Conservation (phyloP, 2,888 invertebrate genomes). For the Druceiella hillmani region DNA sequence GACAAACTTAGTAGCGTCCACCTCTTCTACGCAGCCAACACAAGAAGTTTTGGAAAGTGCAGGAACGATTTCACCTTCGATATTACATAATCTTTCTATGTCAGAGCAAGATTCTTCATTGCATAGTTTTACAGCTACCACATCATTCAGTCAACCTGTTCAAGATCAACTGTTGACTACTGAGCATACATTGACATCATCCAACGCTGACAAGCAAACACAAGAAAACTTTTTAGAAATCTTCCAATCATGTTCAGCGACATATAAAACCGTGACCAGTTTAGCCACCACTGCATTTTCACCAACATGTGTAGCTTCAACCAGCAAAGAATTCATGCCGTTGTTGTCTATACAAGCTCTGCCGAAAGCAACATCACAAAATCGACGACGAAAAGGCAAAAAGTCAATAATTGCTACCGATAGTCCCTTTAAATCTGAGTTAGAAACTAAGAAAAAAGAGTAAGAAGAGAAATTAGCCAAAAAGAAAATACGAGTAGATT, state of each 20-base stretch:
- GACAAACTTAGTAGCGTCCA: slow-evolving; percentile 8
- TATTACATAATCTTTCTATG: slow-evolving; percentile 7
- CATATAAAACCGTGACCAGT: slow-evolving; percentile 5
- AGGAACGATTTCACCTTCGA: slow-evolving; percentile 5
- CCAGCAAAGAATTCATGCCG: slow-evolving; percentile 13
- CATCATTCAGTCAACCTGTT: slow-evolving; percentile 6
- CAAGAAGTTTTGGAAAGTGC: slow-evolving; percentile 5
- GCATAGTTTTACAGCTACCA: slow-evolving; percentile 7
- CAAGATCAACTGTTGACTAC: slow-evolving; percentile 3
- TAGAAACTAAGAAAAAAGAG: slow-evolving; percentile 15
- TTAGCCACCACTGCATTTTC: slow-evolving; percentile 9
- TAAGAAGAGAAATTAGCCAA: slow-evolving; percentile 8
- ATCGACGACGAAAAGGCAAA: slow-evolving; percentile 15
- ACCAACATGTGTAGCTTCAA: slow-evolving; percentile 11
- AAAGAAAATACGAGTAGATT: too few relatives aligned
- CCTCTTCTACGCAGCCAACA: slow-evolving; percentile 6
- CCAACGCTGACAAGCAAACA: slow-evolving; percentile 8
- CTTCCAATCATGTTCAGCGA: slow-evolving; percentile 8
- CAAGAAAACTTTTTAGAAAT: slow-evolving; percentile 7
- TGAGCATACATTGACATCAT: slow-evolving; percentile 8
- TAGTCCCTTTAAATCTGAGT: slow-evolving; percentile 15
- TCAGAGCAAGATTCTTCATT: slow-evolving; percentile 5
- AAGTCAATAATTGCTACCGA: slow-evolving; percentile 17
- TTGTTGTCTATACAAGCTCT: slow-evolving; percentile 16
- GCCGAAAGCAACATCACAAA: slow-evolving; percentile 16